Conservation (phyloP, 2,888 invertebrate species). For the Pyralis farinalis region DNA sequence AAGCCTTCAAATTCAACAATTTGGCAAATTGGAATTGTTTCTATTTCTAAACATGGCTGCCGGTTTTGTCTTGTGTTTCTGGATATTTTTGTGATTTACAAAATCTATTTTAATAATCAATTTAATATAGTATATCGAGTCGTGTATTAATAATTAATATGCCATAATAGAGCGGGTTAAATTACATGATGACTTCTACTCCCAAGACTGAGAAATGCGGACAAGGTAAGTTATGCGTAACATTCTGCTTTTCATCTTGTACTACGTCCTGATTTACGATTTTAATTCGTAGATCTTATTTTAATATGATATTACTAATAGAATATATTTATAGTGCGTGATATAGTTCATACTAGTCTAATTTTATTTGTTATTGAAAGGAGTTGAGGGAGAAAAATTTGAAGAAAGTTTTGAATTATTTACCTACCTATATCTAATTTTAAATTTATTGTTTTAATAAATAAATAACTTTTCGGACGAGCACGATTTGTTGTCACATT, state of each 20-base stretch:
- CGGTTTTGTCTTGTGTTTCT: conserved; percentile 57
- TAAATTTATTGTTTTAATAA: too few species aligned
- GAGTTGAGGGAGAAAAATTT: too few species aligned
- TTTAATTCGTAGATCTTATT: too few species aligned
- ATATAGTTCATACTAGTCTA: too few species aligned
- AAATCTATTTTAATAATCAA: conserved; percentile 33
- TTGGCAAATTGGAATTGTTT: conserved; percentile 28
- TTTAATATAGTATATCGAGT: conserved; percentile 30
- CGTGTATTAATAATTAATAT: conserved; percentile 56
- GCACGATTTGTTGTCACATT: too few species aligned
- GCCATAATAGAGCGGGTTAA: conserved; percentile 50
- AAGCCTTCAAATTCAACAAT: conserved; percentile 16
- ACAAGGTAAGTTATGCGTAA: conserved; percentile 63
- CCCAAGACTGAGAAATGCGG: conserved; percentile 76
- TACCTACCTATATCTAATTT: too few species aligned
- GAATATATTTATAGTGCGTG: too few species aligned
- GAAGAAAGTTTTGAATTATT: too few species aligned
- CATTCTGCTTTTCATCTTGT: conserved; percentile 24
- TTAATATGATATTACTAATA: too few species aligned
- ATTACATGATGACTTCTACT: conserved; percentile 71
- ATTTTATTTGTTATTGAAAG: too few species aligned
- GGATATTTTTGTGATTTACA: conserved; percentile 51
- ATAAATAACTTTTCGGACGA: too few species aligned
- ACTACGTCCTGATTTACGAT: too few species aligned
- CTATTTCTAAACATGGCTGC: conserved; percentile 71